Evolutionary conservation across 2,888 invertebrate species (phyloP), one percentile per base, ranked within the genome.

Genomic region (Philonicus albiceps): DNA sequence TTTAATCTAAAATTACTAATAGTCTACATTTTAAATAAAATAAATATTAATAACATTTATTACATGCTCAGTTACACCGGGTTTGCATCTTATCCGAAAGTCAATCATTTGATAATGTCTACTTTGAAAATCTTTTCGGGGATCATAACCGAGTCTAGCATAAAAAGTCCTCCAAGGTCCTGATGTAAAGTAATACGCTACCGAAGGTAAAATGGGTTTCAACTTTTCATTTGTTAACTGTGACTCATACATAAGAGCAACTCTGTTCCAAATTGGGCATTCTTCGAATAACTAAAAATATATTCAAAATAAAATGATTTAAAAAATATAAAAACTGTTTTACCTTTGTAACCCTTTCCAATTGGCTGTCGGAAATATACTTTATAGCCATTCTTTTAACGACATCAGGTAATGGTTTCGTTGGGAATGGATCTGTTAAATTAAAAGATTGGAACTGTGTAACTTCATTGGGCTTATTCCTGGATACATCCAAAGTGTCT

Each of bases 81-180:
- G 90, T 13, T 90, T 90, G 80, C 90, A 91, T 5, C 92, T 89
- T n/a, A 92, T 86, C 89, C 97, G 94, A 91, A 96, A 97, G 92
- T 98, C 98, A 87, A 98, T 93, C 2, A 96, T 96, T 93, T 99
- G 99, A 91, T 97, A 98, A 85, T 95, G 94, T 89, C 97, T 95
- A 1, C 98, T 94, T 1, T 93, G 93, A 4, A 96, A 95, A 88
- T 97, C 95, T 89, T 95, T 95, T 34, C 97, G 94, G 0, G 99
- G 99, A 93, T 99, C 98, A 90, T 97, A 99, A 0, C 98, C 98
- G 90, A 96, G 96, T 89, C 94, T 95, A 0, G 97, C 95, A 97
- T 99, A 99, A 91, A 97, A 94, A 85, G 96, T 94, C 88, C 98
- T 94, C 98, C 98, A 99, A 0, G 98, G 99, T 0, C 99, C 99